These are phyloP conservation scores for Clinocottus analis DNA, from an alignment of 2,113 vertebrate genomes.

Conservation along the genomic window DNA sequence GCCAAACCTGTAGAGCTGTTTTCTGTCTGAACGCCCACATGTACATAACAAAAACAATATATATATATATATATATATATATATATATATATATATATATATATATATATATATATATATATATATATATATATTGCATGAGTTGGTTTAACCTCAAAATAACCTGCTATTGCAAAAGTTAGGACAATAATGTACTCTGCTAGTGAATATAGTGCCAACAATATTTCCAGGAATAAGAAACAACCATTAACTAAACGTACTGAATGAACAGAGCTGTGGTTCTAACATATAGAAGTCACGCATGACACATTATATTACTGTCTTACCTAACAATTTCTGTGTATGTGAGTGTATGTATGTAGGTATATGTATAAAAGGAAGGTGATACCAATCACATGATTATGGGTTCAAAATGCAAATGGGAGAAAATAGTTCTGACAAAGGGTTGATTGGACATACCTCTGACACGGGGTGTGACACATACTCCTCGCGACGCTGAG, in stretches of 20 bases:
- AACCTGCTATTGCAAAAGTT: not conserved
- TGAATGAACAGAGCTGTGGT: not conserved
- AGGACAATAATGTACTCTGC: not conserved
- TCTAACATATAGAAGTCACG: too few species aligned
- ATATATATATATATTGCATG: not conserved
- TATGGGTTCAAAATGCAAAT: conserved; percentile 20
- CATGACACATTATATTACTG: not conserved
- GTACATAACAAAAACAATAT: not conserved
- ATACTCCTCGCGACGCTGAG: conserved; percentile 75
- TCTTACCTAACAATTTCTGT: not conserved
- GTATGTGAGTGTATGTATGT: not conserved
- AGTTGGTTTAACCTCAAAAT: not conserved
- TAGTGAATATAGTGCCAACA: not conserved
- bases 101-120: too few species aligned
- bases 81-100: too few species aligned
- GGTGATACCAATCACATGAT: not conserved
- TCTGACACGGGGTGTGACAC: conserved; percentile 72
- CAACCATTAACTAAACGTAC: not conserved
- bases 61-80: too few species aligned
- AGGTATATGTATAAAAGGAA: not conserved
- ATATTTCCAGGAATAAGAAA: not conserved
- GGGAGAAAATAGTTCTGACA: conserved; percentile 9
- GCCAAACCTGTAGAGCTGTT: not conserved
- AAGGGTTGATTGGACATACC: conserved; percentile 76
- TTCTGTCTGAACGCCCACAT: not conserved